These are phyloP conservation scores for Rachycentron canadum DNA, from an alignment of 2,797 vertebrate genomes.

Conservation along the genomic window DNA sequence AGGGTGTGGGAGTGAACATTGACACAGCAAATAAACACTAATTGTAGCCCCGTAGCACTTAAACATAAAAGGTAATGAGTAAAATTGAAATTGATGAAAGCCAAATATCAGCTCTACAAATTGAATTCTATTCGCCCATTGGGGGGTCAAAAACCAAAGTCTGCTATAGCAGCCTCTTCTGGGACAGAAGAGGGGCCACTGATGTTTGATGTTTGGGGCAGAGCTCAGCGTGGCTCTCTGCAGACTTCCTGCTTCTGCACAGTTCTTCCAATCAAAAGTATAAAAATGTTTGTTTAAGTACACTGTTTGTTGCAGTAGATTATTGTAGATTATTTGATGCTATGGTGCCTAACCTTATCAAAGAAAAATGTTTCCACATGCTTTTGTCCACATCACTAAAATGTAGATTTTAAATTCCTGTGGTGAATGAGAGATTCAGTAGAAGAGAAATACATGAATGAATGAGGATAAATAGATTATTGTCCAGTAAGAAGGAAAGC, in stretches of 20 bases:
- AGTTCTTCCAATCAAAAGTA: neutral
- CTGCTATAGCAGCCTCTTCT: too few species aligned
- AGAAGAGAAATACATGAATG: neutral
- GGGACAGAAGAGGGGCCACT: neutral
- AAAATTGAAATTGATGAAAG: neutral
- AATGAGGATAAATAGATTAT: neutral
- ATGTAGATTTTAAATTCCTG: neutral
- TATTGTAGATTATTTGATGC: neutral
- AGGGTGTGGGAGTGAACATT: too few species aligned
- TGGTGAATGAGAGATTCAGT: neutral
- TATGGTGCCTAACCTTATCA: neutral
- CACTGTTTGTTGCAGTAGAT: neutral
- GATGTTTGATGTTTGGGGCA: neutral
- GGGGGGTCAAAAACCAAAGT: neutral
- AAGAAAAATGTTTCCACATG: neutral
- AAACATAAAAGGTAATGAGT: neutral
- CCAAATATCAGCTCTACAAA: neutral
- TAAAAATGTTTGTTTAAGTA: neutral
- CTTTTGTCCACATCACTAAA: neutral
- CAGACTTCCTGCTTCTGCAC: neutral
- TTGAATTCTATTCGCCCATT: neutral
- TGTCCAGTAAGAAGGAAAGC: neutral
- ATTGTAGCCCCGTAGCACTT: too few species aligned
- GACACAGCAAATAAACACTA: too few species aligned
- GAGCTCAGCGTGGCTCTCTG: neutral